Evolutionary conservation across 2,797 vertebrate species (phyloP).

Genomic region (Gorsachius magnificus): DNA sequence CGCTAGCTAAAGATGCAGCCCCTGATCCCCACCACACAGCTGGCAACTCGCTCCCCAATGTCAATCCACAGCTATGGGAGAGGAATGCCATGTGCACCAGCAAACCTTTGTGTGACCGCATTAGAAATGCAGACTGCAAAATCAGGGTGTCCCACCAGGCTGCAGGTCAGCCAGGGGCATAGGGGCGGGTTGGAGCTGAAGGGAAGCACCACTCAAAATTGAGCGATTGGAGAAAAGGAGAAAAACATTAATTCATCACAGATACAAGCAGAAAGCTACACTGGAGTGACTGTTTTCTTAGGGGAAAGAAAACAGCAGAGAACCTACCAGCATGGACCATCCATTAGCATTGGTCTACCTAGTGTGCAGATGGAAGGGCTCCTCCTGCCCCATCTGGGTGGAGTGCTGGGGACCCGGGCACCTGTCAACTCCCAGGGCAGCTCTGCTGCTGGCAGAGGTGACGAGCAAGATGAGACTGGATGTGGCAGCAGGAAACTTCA

Average conservation of each 20-base stretch:
- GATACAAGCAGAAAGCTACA: background rate
- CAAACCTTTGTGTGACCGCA: background rate
- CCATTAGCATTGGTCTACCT: background rate
- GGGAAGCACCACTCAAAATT: background rate
- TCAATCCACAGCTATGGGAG: background rate
- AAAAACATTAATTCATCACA: background rate
- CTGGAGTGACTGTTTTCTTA: too few relatives aligned
- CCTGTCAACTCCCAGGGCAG: background rate
- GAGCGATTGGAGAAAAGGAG: background rate
- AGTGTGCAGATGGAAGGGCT: background rate
- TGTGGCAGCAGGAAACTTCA: background rate
- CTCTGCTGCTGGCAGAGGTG: background rate
- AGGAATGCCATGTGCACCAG: background rate
- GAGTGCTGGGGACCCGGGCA: fast-evolving
- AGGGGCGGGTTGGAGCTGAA: background rate
- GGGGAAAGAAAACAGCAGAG: background rate
- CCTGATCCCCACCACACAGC: background rate
- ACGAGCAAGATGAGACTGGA: fast-evolving
- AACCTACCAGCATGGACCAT: background rate
- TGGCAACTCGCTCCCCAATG: fast-evolving
- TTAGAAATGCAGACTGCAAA: background rate
- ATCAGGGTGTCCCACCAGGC: background rate
- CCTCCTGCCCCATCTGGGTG: background rate
- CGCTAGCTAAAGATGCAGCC: background rate
- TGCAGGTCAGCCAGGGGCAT: background rate